Evolutionary conservation across 2,888 invertebrate genomes (phyloP), one percentile per base, ranked within the genome.

Genomic region (Aromia moschata): DNA sequence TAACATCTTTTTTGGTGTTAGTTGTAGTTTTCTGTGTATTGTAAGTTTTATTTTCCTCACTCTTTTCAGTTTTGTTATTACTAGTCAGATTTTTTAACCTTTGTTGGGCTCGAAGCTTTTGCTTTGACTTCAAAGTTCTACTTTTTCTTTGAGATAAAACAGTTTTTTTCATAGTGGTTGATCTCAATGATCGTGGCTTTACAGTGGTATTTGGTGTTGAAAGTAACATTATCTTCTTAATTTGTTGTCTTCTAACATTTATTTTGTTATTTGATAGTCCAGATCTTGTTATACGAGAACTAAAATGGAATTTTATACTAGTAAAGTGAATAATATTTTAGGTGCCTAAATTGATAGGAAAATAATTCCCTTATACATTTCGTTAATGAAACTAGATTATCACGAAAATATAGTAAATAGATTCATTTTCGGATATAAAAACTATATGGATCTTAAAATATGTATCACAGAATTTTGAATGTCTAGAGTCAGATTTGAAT

Each of bases 251-350:
- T 56, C 67, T 61, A n/a, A 64, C 55, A 11, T 62, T 56, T 0
- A 64, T 56, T 40, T 62, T 68, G 25, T 55, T 66, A 33, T 60
- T 70, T 38, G 61, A 53, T 25, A 70, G 43, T 18, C 68, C 72
- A 9, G 77, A 75, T 56, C 77, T 67, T 7, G 76, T 78, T 5
- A 75, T 62, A 43, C 77, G 69, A 40, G 68, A 71, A 54, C 65
- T 65, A 38, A 7, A 47, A 43, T 17, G 49, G 40, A 45, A 31
- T 25, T n/a, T n/a, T n/a, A n/a, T n/a, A n/a, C n/a, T n/a, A n/a
- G n/a, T n/a, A n/a, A n/a, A n/a, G n/a, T n/a, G n/a, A n/a, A n/a
- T n/a, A n/a, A n/a, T n/a, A n/a, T n/a, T n/a, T n/a, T n/a, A n/a
- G n/a, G n/a, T n/a, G n/a, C n/a, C n/a, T n/a, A n/a, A n/a, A n/a